Conservation (phyloP, 1,140 invertebrate genomes). For the Cydia strobilella region DNA sequence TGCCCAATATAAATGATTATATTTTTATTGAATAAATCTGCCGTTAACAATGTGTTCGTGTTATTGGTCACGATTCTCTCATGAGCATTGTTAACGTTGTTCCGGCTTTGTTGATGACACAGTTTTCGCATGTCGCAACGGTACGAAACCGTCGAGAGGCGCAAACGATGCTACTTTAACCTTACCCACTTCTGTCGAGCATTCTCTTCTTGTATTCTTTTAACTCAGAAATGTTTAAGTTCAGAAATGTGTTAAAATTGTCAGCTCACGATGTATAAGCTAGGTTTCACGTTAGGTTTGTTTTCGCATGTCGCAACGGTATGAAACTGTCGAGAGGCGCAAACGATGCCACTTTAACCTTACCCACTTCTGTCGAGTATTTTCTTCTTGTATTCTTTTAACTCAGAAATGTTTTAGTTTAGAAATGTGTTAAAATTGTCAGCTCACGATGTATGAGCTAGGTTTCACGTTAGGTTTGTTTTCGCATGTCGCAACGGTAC, state of each 20-base stretch:
- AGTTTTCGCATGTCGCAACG: background rate
- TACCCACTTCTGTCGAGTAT: slow-evolving; percentile 49
- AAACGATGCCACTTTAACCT: slow-evolving; percentile 68
- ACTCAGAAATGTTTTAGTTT: no score
- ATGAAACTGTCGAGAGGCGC: slow-evolving; percentile 53
- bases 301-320: slow-evolving; percentile 59
- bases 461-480: no score
- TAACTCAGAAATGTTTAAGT: no score
- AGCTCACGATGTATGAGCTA: no score
- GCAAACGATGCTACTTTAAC: no score
- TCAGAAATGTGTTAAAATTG: no score
- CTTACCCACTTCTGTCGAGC: no score
- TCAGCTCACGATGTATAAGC: background rate
- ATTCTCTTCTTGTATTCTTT: no score
- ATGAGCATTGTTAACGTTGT: slow-evolving; percentile 35
- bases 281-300: slow-evolving; percentile 39
- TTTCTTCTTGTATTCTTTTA: no score
- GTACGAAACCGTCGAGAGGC: no score
- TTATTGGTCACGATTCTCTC: slow-evolving; percentile 37
- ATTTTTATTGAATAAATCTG: slow-evolving; percentile 20
- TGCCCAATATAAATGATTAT: slow-evolving; percentile 3
- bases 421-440: no score
- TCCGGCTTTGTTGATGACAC: slow-evolving; percentile 34
- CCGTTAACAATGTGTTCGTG: slow-evolving; percentile 37
- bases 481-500: no score